Evolutionary conservation across 2,888 invertebrate genomes (phyloP).

Genomic region (Mechanitis messenoides): DNA sequence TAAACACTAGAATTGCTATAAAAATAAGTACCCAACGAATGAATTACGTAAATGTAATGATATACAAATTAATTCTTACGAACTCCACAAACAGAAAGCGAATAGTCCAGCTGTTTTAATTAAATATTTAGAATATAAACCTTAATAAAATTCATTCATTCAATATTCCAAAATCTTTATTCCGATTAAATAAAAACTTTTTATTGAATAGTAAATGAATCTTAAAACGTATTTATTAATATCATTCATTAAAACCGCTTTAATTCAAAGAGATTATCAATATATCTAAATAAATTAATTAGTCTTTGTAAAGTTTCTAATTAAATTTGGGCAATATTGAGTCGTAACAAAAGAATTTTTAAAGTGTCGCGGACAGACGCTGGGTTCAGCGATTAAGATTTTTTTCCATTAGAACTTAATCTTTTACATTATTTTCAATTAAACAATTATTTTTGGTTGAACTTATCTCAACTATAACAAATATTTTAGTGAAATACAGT

Average conservation of each 20-base stretch:
- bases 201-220: no score
- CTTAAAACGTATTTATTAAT: neutral
- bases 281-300: conserved; percentile 14
- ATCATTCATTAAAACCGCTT: neutral
- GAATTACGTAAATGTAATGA: neutral
- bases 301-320: conserved; percentile 19
- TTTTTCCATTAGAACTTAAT: conserved; percentile 50
- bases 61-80: no score
- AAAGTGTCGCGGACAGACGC: conserved; percentile 36
- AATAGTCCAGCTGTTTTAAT: conserved; percentile 1
- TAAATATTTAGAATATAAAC: conserved; percentile 2
- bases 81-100: no score
- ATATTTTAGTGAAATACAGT: no score
- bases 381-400: conserved; percentile 39
- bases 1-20: no score
- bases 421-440: conserved; percentile 15
- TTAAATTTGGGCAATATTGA: conserved; percentile 9
- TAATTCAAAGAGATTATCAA: conserved; percentile 20
- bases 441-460: neutral
- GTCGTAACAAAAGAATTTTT: conserved; percentile 16
- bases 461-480: neutral
- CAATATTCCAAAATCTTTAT: no score
- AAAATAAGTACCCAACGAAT: neutral
- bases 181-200: no score
- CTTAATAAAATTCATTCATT: no score